Evolutionary conservation across 2,797 vertebrate genomes (phyloP).

Genomic region (Diplodus puntazzo): DNA sequence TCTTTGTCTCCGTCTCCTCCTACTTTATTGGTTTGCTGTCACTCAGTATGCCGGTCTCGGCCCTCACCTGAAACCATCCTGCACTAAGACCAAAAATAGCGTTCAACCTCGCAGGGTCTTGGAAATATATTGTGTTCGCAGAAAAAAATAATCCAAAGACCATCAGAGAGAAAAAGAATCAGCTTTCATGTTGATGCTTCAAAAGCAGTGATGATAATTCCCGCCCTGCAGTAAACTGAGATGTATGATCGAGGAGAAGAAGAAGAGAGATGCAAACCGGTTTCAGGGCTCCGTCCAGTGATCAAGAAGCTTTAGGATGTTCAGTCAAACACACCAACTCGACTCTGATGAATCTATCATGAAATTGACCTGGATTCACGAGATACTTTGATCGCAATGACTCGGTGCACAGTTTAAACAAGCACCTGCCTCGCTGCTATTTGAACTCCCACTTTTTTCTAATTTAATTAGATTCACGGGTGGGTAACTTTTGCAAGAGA

Average conservation of each 20-base stretch:
- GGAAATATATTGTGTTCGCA: slow-evolving; percentile 59
- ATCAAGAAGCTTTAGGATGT: slow-evolving; percentile 54
- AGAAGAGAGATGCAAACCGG: slow-evolving; percentile 35
- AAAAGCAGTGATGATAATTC: slow-evolving; percentile 65
- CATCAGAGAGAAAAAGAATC: slow-evolving; percentile 31
- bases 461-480: not conserved
- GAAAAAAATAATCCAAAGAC: slow-evolving; percentile 49
- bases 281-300: slow-evolving; percentile 22
- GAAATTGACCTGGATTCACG: slow-evolving; percentile 54
- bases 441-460: not conserved
- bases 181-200: slow-evolving; percentile 70
- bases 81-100: slow-evolving; percentile 48
- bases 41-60: slow-evolving; percentile 45
- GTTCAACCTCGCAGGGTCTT: slow-evolving; percentile 48
- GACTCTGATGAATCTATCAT: slow-evolving; percentile 59
- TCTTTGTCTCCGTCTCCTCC: slow-evolving; percentile 15
- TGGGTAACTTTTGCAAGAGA: not conserved
- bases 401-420: slow-evolving; percentile 23
- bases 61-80: slow-evolving; percentile 52
- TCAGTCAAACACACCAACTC: slow-evolving; percentile 53
- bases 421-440: slow-evolving; percentile 7
- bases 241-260: slow-evolving; percentile 45
- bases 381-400: slow-evolving; percentile 55
- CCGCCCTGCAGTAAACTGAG: slow-evolving; percentile 47
- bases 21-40: slow-evolving; percentile 36